Evolutionary conservation across 2,888 invertebrate genomes (phyloP), one percentile per base, ranked within the genome.

Genomic region (Volucella bombylans): DNA sequence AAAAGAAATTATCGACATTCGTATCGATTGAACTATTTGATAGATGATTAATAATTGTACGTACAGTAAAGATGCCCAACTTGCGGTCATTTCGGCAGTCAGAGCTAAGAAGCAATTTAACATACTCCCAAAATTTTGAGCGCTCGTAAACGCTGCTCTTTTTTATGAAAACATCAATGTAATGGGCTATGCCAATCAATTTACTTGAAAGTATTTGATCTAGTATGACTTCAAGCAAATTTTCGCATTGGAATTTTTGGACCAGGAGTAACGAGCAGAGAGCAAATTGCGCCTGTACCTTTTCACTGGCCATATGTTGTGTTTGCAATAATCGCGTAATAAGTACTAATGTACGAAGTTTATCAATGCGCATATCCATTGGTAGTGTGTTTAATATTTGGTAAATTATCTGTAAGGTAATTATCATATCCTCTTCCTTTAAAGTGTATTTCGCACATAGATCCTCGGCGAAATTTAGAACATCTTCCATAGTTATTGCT

Each of bases 11-110:
- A 12, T 73, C 45, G 3, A 78, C 57, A 15, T 68, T 4, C 2
- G 55, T 3, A 2, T 1, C 41, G 11, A 9, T 43, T 3, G 55
- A n/a, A 4, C 31, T 39, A 1, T 2, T 4, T 12, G 71, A 55
- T 39, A 82, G 43, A 31, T 31, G 57, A 14, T 41, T 55, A 1
- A 85, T 12, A 39, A 88, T 52, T 77, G 89, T 90, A 18, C 87
- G 81, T 73, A 91, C 82, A 0, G 90, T 62, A 68, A 87, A 90
- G 57, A 88, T 87, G 0, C 88, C 90, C 6, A 88, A 87, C 69
- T 89, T 90, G 0, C 90, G 89, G 39, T 87, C 86, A 4, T 89
- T 90, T 2, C 89, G 88, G 14, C 39, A 54, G 0, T 87, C 87
- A 0, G 89, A 89, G 14, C 82, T 74, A 18, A 91, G 77, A 11